A percentile compares a stretch with the other conserved stretches of the same genome.
Conservation (phyloP, 2,888 invertebrate genomes). For the Resseliella maxima region DNA sequence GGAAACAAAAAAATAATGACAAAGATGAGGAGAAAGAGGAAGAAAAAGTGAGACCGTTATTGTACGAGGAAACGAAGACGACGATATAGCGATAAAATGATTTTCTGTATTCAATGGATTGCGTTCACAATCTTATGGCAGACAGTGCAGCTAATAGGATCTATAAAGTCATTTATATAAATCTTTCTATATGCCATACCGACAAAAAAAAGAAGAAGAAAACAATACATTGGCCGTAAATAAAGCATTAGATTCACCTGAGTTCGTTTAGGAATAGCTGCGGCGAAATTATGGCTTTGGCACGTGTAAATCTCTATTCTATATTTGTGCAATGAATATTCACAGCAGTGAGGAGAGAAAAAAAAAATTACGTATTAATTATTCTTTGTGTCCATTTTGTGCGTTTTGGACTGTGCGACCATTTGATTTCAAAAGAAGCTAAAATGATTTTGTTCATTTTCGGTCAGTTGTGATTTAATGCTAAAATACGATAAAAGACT, state of each 20-base stretch:
- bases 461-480: not conserved
- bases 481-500: not conserved
- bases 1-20: not conserved
- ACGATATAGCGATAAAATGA: conserved; percentile 12
- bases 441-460: not conserved
- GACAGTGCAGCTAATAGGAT: conserved; percentile 5
- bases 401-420: not conserved
- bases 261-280: not conserved
- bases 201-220: not conserved
- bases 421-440: too few species aligned
- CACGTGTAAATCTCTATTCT: not conserved
- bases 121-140: not conserved
- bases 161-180: conserved; percentile 29
- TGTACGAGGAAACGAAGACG: not conserved
- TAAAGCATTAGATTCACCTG: conserved; percentile 4
- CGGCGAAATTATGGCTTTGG: conserved; percentile 18
- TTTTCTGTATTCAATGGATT: not conserved
- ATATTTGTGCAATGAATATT: too few species aligned
- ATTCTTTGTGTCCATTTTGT: not conserved
- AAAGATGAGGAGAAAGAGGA: not conserved
- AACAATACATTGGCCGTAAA: not conserved
- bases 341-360: not conserved
- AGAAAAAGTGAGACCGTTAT: too few species aligned
- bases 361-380: not conserved
- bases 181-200: not conserved